Evolutionary conservation across 2,797 vertebrate genomes (phyloP), one percentile per base, ranked within the genome.

Genomic region (Semotilus atromaculatus): DNA sequence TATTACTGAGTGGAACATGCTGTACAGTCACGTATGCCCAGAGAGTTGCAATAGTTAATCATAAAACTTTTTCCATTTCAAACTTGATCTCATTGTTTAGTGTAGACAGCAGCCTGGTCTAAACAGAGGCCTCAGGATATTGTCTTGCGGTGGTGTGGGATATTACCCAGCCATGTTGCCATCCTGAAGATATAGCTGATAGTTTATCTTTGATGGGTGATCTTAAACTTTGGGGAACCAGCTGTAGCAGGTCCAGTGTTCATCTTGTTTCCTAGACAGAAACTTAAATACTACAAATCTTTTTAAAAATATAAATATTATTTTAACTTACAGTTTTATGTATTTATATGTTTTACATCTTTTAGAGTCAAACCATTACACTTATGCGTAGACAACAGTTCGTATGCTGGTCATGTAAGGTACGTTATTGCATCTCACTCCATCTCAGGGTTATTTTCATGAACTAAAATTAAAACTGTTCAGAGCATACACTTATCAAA

Each of bases 11-110:
- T 51, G 5, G 16, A 53, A 55, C 23, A 34, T 29, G 34, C 11
- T 66, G 43, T 48, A n/a, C 23, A 18, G 26, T 8, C 14, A 38
- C 23, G 43, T 66, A 51, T 67, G 7, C 34, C 3, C 11, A n/a
- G 11, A 34, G 85, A 45, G 72, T 53, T 76, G 38, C 78, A 70
- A 34, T 67, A 60, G 36, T 71, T 38, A 3, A 51, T 72, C 74
- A 55, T 66, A 67, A 58, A 48, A 7, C 21, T 26, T 67, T 88
- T 88, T 81, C 70, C 84, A 77, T 81, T 88, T 86, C 36, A 79
- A 55, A 40, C 51, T 48, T 67, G 23, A 85, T 76, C 67, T 86
- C 67, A 21, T 53, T 79, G 48, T 78, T 86, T 73, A 88, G 78
- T 81, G 48, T 43, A 74, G n/a, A 72, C 53, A 55, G 45, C 72